phyloP scores from a whole-genome alignment of 2,113 vertebrate genomes.

The Chloropsis cyanopogon region DNA sequence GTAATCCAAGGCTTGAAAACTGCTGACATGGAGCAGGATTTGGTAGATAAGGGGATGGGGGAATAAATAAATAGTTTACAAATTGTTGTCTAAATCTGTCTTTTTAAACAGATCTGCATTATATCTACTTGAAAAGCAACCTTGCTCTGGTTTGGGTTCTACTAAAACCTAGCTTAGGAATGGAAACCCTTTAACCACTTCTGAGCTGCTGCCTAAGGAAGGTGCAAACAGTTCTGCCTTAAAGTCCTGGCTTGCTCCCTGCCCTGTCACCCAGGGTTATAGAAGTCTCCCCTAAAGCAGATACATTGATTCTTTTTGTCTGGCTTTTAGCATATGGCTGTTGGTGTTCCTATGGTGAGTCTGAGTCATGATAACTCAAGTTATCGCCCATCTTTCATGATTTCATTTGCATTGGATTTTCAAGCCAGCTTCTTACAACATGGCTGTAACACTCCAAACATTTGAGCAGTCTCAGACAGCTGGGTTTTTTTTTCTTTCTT shows the following conservation, averaged over 20 bases:
- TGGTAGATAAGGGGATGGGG: background rate
- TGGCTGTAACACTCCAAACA: background rate
- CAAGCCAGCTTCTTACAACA: background rate
- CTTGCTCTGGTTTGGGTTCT: background rate
- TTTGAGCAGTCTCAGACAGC: background rate
- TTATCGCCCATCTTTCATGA: background rate
- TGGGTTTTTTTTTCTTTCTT: background rate
- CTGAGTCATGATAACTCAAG: background rate
- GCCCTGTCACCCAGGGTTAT: background rate
- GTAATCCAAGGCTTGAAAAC: background rate
- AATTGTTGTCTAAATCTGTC: background rate
- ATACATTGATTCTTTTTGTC: background rate
- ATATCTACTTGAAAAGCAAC: background rate
- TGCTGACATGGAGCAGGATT: background rate
- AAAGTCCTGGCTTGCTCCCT: background rate
- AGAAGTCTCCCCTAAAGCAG: background rate
- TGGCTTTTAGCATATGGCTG: background rate
- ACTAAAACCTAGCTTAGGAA: background rate
- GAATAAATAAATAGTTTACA: background rate
- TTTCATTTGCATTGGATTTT: background rate
- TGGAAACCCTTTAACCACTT: background rate
- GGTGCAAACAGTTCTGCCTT: background rate
- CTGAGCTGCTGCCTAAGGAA: background rate
- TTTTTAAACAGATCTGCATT: background rate
- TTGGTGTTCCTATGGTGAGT: background rate